Percentiles rank a stretch among this genome's conserved stretches.
These are phyloP conservation scores for Elmis aenea DNA, from an alignment of 2,888 invertebrate species.

Conservation along the genomic window DNA sequence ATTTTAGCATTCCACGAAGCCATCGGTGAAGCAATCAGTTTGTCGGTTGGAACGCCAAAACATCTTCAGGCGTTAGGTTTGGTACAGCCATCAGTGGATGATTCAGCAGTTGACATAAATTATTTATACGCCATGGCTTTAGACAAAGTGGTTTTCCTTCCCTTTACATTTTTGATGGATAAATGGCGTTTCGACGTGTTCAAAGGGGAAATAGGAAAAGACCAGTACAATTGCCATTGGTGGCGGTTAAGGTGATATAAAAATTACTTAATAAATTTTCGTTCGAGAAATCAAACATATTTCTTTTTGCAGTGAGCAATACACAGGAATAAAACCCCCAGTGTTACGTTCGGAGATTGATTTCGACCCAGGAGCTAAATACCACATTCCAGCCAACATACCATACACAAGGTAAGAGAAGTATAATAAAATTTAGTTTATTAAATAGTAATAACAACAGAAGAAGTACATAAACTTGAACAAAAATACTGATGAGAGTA, in stretches of 20 bases:
- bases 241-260: conserved; percentile 68
- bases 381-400: conserved; percentile 86
- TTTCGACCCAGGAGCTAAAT: conserved; percentile 91
- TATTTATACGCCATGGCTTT: conserved; percentile 78
- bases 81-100: conserved; percentile 74
- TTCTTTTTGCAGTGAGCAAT: conserved; percentile 62
- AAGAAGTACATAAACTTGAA: conserved; percentile 21
- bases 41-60: conserved; percentile 78
- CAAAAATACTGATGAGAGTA: conserved; percentile 28
- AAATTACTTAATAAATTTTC: conserved; percentile 1
- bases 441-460: conserved; percentile 18
- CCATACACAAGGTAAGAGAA: conserved; percentile 80
- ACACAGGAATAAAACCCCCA: conserved; percentile 82
- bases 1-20: conserved; percentile 85
- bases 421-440: conserved; percentile 13
- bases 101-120: conserved; percentile 79
- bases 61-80: conserved; percentile 81
- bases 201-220: conserved; percentile 65
- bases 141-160: conserved; percentile 79
- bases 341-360: conserved; percentile 79
- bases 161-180: conserved; percentile 79
- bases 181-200: conserved; percentile 85
- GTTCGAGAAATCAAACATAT: neutral
- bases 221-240: conserved; percentile 83
- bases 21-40: conserved; percentile 80